Base-by-base conservation (phyloP, 2,888 invertebrate genomes). In the Caenorhabditis plicata region DNA sequence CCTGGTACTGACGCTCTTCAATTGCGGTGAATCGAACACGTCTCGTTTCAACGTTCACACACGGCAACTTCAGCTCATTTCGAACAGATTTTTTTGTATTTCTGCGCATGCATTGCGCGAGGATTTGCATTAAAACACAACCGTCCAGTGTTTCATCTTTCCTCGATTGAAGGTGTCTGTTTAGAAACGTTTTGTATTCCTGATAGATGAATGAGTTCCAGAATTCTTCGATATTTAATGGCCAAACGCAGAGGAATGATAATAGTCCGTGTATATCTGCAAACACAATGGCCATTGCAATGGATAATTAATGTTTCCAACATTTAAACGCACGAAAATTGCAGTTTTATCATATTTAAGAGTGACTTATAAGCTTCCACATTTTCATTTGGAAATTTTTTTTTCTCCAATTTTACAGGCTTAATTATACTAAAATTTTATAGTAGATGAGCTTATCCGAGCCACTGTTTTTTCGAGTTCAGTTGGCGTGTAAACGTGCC, bases 11-110 rank as follows among this genome's bases (percentile, higher is more conserved):
- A 68, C 88, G 86, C 56, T 87, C 86, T 80, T 90, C 89, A 0
- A 89, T 85, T 4, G 88, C 87, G n/a, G 88, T 86, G 75, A 90
- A 87, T 33, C 85, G 83, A 36, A 88, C 75, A 81, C 85, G 85
- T 78, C 88, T 86, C 5, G 86, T 80, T 36, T 84, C 70, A 49
- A 86, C 84, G 0, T 84, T 84, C 81, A 88, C 87, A n/a, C 83
- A 81, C 0, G 89, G 89, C 58, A 89, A 85, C 41, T 86, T 83
- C 40, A 89, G 23, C 33, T 66, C 88, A 60, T 87, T 83, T 32
- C 86, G 74, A 2, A 90, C 88, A 78, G 87, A 86, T 4, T 82
- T 81, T 81, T 89, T 89, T 31, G 86, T 84, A 11, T 87, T 88
- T 42, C 90, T 84, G 89, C 89, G 89, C 82, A 88, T 50, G 2